Evolutionary conservation across 2,113 vertebrate species (phyloP).

Genomic region (Cyrtonyx montezumae): DNA sequence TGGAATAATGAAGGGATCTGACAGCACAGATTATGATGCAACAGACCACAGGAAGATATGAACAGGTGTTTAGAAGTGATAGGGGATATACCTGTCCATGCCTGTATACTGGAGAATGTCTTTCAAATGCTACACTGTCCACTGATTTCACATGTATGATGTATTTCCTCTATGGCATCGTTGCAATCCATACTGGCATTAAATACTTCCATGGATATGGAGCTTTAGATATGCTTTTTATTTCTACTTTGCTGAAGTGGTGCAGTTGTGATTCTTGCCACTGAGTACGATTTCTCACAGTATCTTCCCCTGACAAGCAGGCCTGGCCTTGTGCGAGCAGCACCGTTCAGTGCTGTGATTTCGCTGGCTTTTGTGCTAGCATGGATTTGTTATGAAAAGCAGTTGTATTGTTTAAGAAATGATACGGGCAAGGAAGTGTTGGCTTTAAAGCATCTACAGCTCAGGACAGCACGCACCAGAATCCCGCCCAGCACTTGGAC

Average conservation of each 20-base stretch:
- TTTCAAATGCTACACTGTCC: background rate
- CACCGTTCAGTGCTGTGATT: background rate
- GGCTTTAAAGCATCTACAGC: background rate
- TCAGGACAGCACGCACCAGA: background rate
- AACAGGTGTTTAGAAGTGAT: background rate
- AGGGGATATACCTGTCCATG: background rate
- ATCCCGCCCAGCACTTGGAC: background rate
- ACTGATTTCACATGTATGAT: background rate
- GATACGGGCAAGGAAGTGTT: background rate
- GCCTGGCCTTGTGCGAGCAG: background rate
- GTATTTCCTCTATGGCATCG: conserved; percentile 9
- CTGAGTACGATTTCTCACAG: background rate
- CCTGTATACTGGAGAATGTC: background rate
- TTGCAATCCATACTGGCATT: background rate
- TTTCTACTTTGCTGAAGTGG: background rate
- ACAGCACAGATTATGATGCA: background rate
- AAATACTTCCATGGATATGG: background rate
- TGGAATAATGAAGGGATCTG: background rate
- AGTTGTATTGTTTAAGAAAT: background rate
- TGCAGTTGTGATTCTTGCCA: background rate
- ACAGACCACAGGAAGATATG: background rate
- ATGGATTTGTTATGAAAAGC: background rate
- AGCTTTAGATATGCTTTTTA: background rate
- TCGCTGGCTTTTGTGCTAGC: background rate
- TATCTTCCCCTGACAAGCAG: background rate